A percentile compares a stretch with the other conserved stretches of the same genome.
Conservation (phyloP, 1,140 invertebrate genomes). For the Stegodyphus dumicola region DNA sequence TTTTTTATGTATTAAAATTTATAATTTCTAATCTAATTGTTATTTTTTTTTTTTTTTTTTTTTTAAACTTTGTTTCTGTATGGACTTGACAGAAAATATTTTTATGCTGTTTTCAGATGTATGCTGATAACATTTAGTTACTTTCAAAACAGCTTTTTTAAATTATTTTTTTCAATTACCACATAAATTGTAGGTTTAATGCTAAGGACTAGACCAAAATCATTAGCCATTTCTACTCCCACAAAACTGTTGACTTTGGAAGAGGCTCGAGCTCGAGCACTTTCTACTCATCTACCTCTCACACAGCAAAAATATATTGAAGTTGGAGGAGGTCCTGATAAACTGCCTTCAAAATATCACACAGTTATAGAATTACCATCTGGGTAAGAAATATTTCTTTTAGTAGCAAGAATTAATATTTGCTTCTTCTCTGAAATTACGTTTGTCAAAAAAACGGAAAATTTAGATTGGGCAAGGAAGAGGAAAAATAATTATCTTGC, state of each 20-base stretch:
- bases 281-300: constrained; percentile 66
- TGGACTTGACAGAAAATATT: neutral
- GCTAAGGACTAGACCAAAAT: constrained; percentile 50
- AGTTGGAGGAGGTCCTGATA: constrained; percentile 89
- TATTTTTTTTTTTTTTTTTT: no score
- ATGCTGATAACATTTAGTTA: neutral
- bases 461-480: no score
- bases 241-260: constrained; percentile 60
- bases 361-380: constrained; percentile 74
- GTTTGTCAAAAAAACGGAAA: no score
- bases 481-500: no score
- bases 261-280: constrained; percentile 74
- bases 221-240: constrained; percentile 56
- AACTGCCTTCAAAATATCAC: constrained; percentile 89
- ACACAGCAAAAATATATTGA: constrained; percentile 84
- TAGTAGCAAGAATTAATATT: no score
- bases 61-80: neutral
- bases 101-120: no score
- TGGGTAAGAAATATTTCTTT: constrained; percentile 17
- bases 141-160: neutral
- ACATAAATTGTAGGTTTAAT: constrained; percentile 10
- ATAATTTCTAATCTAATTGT: no score
- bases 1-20: no score
- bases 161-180: neutral
- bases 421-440: no score